Evolutionary conservation across 2,888 invertebrate genomes (phyloP), one percentile per base, ranked within the genome.

Genomic region (Apodemia duryi): DNA sequence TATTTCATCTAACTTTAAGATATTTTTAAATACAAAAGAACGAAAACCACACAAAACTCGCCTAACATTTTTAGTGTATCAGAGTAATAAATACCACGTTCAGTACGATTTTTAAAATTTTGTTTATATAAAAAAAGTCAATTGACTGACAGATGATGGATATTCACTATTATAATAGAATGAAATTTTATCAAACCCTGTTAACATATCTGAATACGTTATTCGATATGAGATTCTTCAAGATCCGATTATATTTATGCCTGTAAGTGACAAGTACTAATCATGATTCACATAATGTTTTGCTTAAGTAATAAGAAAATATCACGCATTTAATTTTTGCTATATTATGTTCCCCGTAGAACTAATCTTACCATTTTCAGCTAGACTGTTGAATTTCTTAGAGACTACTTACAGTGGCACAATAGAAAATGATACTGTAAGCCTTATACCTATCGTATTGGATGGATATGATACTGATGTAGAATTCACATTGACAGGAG

Each of bases 331-430:
- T 32, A 2, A 6, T 57, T 57, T 57, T 13, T 32, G 10, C 32
- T 29, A 28, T 13, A 32, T 32, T 10, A 11, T 57, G 5, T 29
- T 57, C 57, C 10, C 2, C 13, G 29, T 32, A 57, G 6, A 29
- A 1, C 29, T 29, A 28, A 29, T 69, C 35, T 6, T 65, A 70
- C 69, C 70, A 74, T 76, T 64, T 43, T 46, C 82, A 88, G 88
- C 82, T 62, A 82, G 81, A 74, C 67, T 75, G 74, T 74, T 88
- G 70, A 70, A 70, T 69, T 90, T 89, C 74, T 79, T 79, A 73
- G 75, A 76, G 65, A 67, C 76, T 61, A 74, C 71, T 62, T 85
- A 89, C 68, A 82, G 70, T 68, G 86, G 86, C 70, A 75, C 72
- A 57, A 70, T 88, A 38, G 74, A 80, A 70, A 74, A 80, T 70